A percentile compares a stretch with the other conserved stretches of the same genome.
phyloP scores from a whole-genome alignment of 2,113 vertebrate genomes.

The Myanophis thanlyinensis region DNA sequence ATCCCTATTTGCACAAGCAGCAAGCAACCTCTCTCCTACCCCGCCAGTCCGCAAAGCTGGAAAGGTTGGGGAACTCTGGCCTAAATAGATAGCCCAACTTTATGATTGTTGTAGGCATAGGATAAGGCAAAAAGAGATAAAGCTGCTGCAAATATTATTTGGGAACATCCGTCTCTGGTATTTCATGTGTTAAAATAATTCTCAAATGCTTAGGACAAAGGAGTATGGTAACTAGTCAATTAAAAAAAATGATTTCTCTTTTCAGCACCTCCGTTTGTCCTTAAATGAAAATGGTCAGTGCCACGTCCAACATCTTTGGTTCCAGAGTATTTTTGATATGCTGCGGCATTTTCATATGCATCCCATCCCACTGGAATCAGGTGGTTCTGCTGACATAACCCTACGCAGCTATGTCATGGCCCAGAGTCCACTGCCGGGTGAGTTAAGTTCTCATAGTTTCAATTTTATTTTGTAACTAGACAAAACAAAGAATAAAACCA shows the following conservation, averaged over 20 bases:
- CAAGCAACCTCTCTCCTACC: too few relatives aligned
- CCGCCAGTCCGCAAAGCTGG: too few relatives aligned
- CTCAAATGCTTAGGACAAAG: not conserved
- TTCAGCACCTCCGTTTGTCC: conserved; percentile 93
- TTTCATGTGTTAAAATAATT: not conserved
- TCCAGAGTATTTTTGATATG: conserved; percentile 97
- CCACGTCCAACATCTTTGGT: conserved; percentile 98
- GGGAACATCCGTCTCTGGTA: not conserved
- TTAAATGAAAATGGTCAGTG: conserved; percentile 94
- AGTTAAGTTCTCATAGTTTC: conserved; percentile 1
- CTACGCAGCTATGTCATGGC: conserved; percentile 90
- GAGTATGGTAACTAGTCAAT: not conserved
- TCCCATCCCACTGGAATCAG: conserved; percentile 94
- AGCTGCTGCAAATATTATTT: not conserved
- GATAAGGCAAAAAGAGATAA: not conserved
- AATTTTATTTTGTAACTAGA: not conserved
- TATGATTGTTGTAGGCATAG: not conserved
- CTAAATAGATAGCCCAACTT: not conserved
- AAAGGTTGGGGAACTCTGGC: too few relatives aligned
- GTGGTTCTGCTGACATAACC: conserved; percentile 93
- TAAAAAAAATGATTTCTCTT: not conserved
- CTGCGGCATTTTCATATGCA: conserved; percentile 95
- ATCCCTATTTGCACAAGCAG: too few relatives aligned
- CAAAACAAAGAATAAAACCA: not conserved
- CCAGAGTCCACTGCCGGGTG: conserved; percentile 78